Evolutionary conservation across 2,113 vertebrate species (phyloP).

Genomic region (Terrapene triunguis): DNA sequence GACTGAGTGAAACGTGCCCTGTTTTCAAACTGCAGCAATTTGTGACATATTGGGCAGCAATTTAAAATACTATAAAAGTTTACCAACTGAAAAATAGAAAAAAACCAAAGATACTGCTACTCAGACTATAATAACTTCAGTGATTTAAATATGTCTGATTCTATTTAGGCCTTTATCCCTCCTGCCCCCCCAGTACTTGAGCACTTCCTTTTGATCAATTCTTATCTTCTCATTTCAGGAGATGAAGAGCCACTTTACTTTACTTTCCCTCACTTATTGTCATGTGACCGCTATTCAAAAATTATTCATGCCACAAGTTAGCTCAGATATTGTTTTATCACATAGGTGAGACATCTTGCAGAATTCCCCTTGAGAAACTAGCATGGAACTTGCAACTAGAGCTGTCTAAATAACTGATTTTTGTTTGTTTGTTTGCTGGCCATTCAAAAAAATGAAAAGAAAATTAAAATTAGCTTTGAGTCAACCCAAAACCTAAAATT

Average conservation of each 20-base stretch:
- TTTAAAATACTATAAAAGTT: not conserved
- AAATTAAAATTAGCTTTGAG: not conserved
- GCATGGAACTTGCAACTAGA: not conserved
- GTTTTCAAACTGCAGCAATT: not conserved
- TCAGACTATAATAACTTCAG: not conserved
- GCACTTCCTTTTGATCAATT: not conserved
- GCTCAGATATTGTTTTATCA: not conserved
- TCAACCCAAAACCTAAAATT: not conserved
- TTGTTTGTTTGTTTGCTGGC: not conserved
- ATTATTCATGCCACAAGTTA: not conserved
- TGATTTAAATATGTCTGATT: not conserved
- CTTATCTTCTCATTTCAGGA: not conserved
- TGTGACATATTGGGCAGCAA: not conserved
- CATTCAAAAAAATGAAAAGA: not conserved
- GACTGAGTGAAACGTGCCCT: not conserved
- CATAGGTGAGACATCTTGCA: not conserved
- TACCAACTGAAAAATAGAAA: not conserved
- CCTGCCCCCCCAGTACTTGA: not conserved
- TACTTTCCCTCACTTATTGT: not conserved
- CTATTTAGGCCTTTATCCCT: not conserved
- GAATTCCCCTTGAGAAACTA: not conserved
- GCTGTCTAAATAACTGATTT: not conserved
- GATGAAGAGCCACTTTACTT: not conserved
- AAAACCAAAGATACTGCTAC: accelerated
- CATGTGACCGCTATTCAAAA: accelerated